Conservation (phyloP, 2,888 invertebrate species). For the Acronicta alni region DNA sequence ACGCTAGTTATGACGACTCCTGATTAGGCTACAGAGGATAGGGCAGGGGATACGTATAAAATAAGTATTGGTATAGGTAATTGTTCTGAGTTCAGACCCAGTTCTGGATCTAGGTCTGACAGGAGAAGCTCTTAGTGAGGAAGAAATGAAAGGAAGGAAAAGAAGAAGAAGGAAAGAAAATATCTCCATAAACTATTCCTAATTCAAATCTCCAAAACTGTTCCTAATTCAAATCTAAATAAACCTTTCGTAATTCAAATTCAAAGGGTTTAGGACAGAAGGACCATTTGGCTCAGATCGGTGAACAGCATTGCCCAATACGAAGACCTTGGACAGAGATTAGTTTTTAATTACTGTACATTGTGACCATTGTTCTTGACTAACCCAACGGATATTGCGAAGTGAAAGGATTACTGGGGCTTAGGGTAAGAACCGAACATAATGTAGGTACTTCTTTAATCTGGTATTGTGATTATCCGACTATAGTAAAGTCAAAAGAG, state of each 20-base stretch:
- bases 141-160: too few relatives aligned
- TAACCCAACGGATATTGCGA: slow-evolving; percentile 61
- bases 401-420: slow-evolving; percentile 52
- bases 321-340: slow-evolving; percentile 61
- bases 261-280: slow-evolving; percentile 31
- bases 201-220: too few relatives aligned
- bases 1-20: too few relatives aligned
- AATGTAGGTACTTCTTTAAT: slow-evolving; percentile 6
- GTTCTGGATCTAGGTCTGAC: too few relatives aligned
- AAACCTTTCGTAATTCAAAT: background rate
- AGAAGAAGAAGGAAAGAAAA: too few relatives aligned
- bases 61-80: too few relatives aligned
- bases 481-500: too few relatives aligned
- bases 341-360: slow-evolving; percentile 65
- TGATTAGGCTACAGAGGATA: too few relatives aligned
- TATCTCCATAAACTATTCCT: too few relatives aligned
- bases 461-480: slow-evolving; percentile 4
- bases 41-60: too few relatives aligned
- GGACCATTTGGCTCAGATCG: slow-evolving; percentile 19
- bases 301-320: slow-evolving; percentile 57
- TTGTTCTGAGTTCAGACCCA: too few relatives aligned
- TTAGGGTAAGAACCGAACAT: slow-evolving; percentile 16
- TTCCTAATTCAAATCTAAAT: background rate
- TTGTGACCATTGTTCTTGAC: slow-evolving; percentile 69
- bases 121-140: too few relatives aligned